Evolutionary conservation across 2,113 vertebrate species (phyloP).

Genomic region (Catagonus wagneri): DNA sequence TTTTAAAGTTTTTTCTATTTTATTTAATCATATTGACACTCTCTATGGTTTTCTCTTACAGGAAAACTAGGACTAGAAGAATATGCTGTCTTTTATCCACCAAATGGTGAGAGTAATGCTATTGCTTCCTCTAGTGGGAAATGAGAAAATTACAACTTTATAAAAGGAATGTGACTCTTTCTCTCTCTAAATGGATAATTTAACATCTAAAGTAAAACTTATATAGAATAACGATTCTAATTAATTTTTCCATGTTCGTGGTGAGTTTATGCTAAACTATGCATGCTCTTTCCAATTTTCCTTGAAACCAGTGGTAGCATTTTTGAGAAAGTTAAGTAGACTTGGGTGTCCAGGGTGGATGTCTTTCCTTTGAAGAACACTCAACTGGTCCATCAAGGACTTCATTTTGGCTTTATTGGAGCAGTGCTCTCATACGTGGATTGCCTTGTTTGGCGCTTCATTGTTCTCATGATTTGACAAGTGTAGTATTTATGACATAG

Average conservation of each 20-base stretch:
- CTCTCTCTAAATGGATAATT: conserved; percentile 47
- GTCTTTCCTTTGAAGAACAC: neutral
- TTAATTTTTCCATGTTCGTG: neutral
- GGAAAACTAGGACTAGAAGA: conserved; percentile 94
- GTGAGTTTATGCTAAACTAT: neutral
- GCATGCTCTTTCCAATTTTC: neutral
- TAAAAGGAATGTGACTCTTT: neutral
- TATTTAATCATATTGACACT: conserved; percentile 58
- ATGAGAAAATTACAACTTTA: conserved; percentile 70
- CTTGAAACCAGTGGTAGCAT: neutral
- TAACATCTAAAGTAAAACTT: conserved; percentile 37
- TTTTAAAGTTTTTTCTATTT: conserved; percentile 30
- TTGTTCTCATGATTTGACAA: neutral
- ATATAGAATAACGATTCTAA: neutral
- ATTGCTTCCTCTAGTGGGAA: conserved; percentile 87
- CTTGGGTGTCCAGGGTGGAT: neutral
- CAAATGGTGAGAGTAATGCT: conserved; percentile 93
- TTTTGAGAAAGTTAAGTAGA: neutral
- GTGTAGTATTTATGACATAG: neutral
- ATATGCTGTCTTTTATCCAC: conserved; percentile 96
- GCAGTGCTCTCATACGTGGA: neutral
- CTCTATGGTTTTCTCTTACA: conserved; percentile 78
- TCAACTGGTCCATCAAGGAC: neutral
- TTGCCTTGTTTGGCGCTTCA: neutral
- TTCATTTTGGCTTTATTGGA: neutral